These are phyloP conservation scores for Ips typographus DNA, from an alignment of 1,140 invertebrate species.

Conservation along the genomic window DNA sequence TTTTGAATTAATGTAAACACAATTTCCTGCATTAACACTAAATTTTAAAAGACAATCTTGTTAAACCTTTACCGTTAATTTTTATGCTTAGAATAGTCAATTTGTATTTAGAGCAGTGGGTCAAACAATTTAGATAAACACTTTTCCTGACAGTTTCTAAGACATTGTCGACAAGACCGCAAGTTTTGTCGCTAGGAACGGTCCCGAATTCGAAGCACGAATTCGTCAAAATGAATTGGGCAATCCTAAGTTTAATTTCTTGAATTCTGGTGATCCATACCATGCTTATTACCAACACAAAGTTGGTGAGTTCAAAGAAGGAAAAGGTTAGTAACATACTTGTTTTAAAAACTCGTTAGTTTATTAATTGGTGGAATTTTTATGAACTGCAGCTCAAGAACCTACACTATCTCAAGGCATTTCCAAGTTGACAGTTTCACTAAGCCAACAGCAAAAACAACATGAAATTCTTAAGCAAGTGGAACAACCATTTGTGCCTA, in stretches of 20 bases:
- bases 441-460: constrained; percentile 79
- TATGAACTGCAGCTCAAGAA: constrained; percentile 51
- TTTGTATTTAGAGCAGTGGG: no score
- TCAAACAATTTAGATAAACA: constrained; percentile 12
- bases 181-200: constrained; percentile 97
- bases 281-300: constrained; percentile 99
- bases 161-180: constrained; percentile 99
- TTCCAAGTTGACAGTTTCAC: constrained; percentile 60
- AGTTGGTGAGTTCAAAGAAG: constrained; percentile 94
- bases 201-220: constrained; percentile 95
- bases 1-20: no score
- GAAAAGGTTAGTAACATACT: constrained; percentile 62
- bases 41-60: background rate
- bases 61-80: background rate
- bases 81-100: background rate
- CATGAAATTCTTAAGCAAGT: constrained; percentile 88
- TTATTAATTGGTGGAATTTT: background rate
- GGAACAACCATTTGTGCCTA: constrained; percentile 86
- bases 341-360: background rate
- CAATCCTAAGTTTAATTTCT: constrained; percentile 97
- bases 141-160: constrained; percentile 55
- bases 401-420: constrained; percentile 50
- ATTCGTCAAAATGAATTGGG: constrained; percentile 96
- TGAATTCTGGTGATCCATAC: constrained; percentile 96
- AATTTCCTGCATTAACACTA: no score